Percentiles rank a stretch among this genome's conserved stretches.
These are phyloP conservation scores for Pediacus dermestoides DNA, from an alignment of 2,888 invertebrate genomes.

Conservation along the genomic window DNA sequence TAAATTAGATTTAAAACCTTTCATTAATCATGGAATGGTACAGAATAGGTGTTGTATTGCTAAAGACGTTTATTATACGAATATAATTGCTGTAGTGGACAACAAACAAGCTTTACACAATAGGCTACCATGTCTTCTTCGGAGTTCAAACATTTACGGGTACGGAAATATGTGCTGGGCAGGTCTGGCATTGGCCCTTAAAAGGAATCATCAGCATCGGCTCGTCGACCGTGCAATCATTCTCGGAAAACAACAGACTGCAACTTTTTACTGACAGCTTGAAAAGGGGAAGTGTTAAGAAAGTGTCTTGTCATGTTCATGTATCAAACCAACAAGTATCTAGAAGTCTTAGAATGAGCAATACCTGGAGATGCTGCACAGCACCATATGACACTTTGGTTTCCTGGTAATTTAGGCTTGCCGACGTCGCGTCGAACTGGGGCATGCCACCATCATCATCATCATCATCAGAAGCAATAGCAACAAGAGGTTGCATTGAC, in stretches of 20 bases:
- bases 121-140: slow-evolving; percentile 1
- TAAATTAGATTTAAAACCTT: slow-evolving; percentile 1
- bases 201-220: slow-evolving; percentile 26
- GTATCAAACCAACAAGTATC: slow-evolving; percentile 13
- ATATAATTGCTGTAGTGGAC: slow-evolving; percentile 1
- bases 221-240: slow-evolving; percentile 27
- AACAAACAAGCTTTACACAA: slow-evolving; percentile 1
- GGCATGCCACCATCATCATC: too few relatives aligned
- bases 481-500: too few relatives aligned
- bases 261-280: slow-evolving; percentile 16
- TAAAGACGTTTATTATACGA: slow-evolving; percentile 1
- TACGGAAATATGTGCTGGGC: slow-evolving; percentile 28
- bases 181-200: slow-evolving; percentile 29
- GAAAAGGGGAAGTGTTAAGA: slow-evolving; percentile 21
- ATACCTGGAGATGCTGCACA: slow-evolving; percentile 13
- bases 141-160: slow-evolving; percentile 6
- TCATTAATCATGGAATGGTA: slow-evolving; percentile 1
- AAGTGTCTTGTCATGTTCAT: slow-evolving; percentile 23
- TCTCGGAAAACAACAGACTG: slow-evolving; percentile 33
- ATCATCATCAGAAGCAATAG: too few relatives aligned
- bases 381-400: too few relatives aligned
- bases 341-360: slow-evolving; percentile 13
- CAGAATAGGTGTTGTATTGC: slow-evolving; percentile 3
- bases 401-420: too few relatives aligned
- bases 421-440: too few relatives aligned